Evolutionary conservation across 2,797 vertebrate genomes (phyloP).

Genomic region (Coregonus ussuriensis): DNA sequence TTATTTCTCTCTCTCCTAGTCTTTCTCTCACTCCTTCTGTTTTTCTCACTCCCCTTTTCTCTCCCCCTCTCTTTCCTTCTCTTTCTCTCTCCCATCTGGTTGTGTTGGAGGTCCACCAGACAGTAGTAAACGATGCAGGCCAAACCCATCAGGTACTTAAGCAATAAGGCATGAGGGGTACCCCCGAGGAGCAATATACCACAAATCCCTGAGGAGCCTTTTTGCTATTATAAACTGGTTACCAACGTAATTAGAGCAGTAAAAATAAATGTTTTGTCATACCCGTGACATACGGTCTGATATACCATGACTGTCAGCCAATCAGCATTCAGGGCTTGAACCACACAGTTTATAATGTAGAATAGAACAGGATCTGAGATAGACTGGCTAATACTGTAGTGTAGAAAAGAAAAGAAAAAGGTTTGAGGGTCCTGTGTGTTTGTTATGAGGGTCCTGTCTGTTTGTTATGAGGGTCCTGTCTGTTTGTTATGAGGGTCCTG

Average conservation of each 20-base stretch:
- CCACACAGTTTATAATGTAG: conserved; percentile 24
- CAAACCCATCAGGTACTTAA: conserved; percentile 9
- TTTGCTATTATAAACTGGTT: too few relatives aligned
- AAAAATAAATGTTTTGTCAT: too few relatives aligned
- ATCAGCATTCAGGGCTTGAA: conserved; percentile 20
- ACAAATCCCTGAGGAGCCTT: too few relatives aligned
- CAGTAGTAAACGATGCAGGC: conserved; percentile 3
- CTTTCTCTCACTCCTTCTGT: conserved; percentile 8
- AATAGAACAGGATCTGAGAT: conserved; percentile 19
- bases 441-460: background rate
- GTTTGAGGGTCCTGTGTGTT: conserved; percentile 5
- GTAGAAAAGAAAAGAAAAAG: background rate
- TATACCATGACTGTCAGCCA: too few relatives aligned
- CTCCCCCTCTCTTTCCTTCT: conserved; percentile 2
- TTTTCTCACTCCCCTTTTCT: conserved; percentile 3
- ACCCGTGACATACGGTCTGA: too few relatives aligned
- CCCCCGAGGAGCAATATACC: too few relatives aligned
- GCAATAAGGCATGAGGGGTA: conserved; percentile 28
- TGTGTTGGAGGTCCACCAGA: conserved; percentile 45
- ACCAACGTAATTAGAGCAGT: too few relatives aligned
- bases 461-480: too few relatives aligned
- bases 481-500: too few relatives aligned
- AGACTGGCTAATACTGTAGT: background rate
- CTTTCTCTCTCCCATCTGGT: conserved; percentile 15
- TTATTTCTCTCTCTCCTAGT: background rate